Evolutionary conservation across 2,113 vertebrate species (phyloP).

Genomic region (Cololabis saira): DNA sequence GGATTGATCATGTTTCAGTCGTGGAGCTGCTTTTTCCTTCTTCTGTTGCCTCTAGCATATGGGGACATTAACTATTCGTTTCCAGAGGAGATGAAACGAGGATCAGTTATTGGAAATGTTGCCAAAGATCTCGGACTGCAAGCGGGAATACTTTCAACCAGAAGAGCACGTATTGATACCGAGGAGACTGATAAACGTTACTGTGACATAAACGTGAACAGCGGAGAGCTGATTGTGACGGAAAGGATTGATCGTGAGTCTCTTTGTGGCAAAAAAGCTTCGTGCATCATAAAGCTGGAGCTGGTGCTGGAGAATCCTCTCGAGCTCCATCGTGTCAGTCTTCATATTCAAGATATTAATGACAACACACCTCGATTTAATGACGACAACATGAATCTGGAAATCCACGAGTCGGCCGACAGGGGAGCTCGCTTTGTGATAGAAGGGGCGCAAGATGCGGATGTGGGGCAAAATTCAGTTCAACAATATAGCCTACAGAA

Average conservation of each 20-base stretch:
- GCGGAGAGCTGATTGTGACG: constrained; percentile 74
- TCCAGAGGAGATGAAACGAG: constrained; percentile 80
- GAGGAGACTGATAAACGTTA: constrained; percentile 62
- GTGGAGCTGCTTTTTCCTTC: too few species aligned
- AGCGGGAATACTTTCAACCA: constrained; percentile 48
- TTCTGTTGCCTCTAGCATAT: not conserved
- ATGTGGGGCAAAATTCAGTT: constrained; percentile 77
- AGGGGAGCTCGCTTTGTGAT: constrained; percentile 76
- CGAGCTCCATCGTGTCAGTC: constrained; percentile 65
- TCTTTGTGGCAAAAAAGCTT: constrained; percentile 71
- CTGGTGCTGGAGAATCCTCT: constrained; percentile 70
- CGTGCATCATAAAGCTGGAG: constrained; percentile 79
- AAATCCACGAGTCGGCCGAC: constrained; percentile 64
- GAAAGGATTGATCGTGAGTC: constrained; percentile 82
- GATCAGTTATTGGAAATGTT: constrained; percentile 79
- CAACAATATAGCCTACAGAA: constrained; percentile 72
- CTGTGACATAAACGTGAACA: constrained; percentile 76
- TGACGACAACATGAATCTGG: constrained; percentile 47
- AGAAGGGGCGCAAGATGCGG: constrained; percentile 78
- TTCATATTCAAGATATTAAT: constrained; percentile 83
- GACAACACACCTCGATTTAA: constrained; percentile 81
- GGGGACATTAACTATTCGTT: constrained; percentile 80
- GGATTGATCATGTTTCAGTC: not conserved
- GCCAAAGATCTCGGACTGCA: constrained; percentile 81
- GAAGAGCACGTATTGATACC: constrained; percentile 62